Evolutionary conservation across 2,888 invertebrate genomes (phyloP).

Genomic region (Eustalomyia histrio): DNA sequence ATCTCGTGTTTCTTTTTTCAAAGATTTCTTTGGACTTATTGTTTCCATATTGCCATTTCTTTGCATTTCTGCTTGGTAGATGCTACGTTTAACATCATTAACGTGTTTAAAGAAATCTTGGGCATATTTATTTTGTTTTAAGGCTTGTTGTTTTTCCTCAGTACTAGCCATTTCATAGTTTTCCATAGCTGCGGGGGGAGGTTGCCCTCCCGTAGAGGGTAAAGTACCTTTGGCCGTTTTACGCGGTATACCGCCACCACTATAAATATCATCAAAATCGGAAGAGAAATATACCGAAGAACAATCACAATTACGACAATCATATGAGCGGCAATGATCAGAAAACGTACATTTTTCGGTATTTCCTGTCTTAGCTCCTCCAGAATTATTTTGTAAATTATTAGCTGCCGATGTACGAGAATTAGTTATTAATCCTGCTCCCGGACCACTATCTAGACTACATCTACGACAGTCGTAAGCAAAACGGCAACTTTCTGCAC

Average conservation of each 20-base stretch:
- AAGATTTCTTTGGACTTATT: slow-evolving; percentile 45
- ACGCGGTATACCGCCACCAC: slow-evolving; percentile 74
- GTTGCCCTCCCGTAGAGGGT: slow-evolving; percentile 68
- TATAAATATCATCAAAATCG: slow-evolving; percentile 78
- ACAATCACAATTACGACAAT: slow-evolving; percentile 79
- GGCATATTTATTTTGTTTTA: slow-evolving; percentile 79
- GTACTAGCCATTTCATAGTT: slow-evolving; percentile 45
- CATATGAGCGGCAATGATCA: slow-evolving; percentile 77
- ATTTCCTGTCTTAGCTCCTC: slow-evolving; percentile 59
- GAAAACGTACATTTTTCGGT: slow-evolving; percentile 78
- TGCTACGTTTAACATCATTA: slow-evolving; percentile 79
- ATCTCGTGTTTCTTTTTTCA: slow-evolving; percentile 52
- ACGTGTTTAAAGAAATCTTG: slow-evolving; percentile 80
- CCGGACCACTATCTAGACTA: slow-evolving; percentile 73
- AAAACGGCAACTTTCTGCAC: slow-evolving; percentile 79
- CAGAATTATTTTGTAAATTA: slow-evolving; percentile 21
- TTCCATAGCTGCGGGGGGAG: slow-evolving; percentile 51
- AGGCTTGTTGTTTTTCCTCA: slow-evolving; percentile 71
- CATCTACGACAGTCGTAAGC: slow-evolving; percentile 79
- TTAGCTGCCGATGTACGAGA: slow-evolving; percentile 34
- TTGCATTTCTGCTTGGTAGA: slow-evolving; percentile 78
- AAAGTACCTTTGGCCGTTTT: slow-evolving; percentile 75
- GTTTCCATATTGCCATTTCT: slow-evolving; percentile 70
- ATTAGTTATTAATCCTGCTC: slow-evolving; percentile 30
- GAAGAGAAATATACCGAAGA: slow-evolving; percentile 79